Evolutionary conservation across 2,888 invertebrate species (phyloP), one percentile per base, ranked within the genome.

Genomic region (Caenorhabditis virilis): DNA sequence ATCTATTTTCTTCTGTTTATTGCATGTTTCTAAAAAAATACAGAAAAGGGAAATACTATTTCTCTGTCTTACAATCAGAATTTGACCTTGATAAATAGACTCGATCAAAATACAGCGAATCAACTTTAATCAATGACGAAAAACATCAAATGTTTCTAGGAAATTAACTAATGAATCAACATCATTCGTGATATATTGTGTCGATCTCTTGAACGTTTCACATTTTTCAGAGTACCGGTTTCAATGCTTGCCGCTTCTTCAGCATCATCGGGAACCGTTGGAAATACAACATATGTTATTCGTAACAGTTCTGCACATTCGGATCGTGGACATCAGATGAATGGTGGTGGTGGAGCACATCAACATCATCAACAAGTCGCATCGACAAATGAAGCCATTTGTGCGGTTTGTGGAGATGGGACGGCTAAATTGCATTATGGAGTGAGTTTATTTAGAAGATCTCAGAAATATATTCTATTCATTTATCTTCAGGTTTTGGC

Each of bases 321-420:
- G 18, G 6, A 30, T 30, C 30, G 30, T 9, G 30, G 30, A 30
- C 6, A 30, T 13, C 30, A 9, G 39, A 39, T 20, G 20, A 39
- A 20, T 39, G 20, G 20, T 18, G 5, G 13, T 30, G 6, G 13
- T 30, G 6, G 6, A 11, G 6, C 7, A 38, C 38, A 6, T 41
- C 41, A 27, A 11, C 35, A 33, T 11, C 22, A 20, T 5, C 16
- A 30, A 27, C 16, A 27, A 22, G 4, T 52, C 18, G 20, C 42
- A 16, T 57, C 58, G 0, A 55, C 58, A 9, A 57, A 50, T 22
- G 62, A 78, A 15, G 75, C 72, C 3, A 77, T 76, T 36, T 80
- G 80, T 54, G 80, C 80, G 5, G 80, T 80, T 3, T 80, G 80
- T 56, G 80, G 80, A n/a, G 80, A 80, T 60, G 74, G 71, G 33